Evolutionary conservation across 2,888 invertebrate species (phyloP), one percentile per base, ranked within the genome.

Genomic region (Dioctria linearis): DNA sequence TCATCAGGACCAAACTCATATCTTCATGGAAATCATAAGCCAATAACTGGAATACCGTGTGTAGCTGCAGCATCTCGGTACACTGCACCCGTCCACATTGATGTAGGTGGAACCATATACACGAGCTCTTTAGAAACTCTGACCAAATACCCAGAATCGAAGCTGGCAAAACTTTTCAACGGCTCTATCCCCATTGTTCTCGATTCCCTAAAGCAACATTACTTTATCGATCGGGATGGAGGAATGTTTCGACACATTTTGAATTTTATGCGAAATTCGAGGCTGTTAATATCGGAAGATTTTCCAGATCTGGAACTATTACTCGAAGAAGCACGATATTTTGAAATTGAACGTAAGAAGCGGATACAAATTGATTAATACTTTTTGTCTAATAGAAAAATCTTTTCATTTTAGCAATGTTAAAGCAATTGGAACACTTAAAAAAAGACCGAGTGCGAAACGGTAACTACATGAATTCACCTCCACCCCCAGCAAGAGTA

Each of bases 151-250:
- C 95, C 98, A 0, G 96, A 98, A 78, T 98, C 98, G 3, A 93
- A 95, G 85, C 91, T 98, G 84, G 97, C 96, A 11, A 95, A 95
- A 90, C 92, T 98, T 88, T 98, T 98, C 90, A 97, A 97, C 88
- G 98, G 98, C 51, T 95, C 94, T 85, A 96, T 98, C 85, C 98
- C 98, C 3, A 98, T 98, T 84, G 97, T 98, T 13, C 90, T 98
- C 88, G 98, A 98, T 88, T 96, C 96, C 4, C 90, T 98, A 84
- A 98, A 98, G 89, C 98, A 98, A 87, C 98, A 99, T 88, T 99
- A 99, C 90, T 99, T 99, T 90, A 98, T 99, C 86, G 99, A 99
- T 90, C 92, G 99, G 71, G 99, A 99, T 88, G 98, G 99, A 3
- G 96, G 95, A 84, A 96, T 98, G 95, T 99, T 99, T 90, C 93